Evolutionary conservation across 2,888 invertebrate genomes (phyloP).

Genomic region (Salticus scenicus): DNA sequence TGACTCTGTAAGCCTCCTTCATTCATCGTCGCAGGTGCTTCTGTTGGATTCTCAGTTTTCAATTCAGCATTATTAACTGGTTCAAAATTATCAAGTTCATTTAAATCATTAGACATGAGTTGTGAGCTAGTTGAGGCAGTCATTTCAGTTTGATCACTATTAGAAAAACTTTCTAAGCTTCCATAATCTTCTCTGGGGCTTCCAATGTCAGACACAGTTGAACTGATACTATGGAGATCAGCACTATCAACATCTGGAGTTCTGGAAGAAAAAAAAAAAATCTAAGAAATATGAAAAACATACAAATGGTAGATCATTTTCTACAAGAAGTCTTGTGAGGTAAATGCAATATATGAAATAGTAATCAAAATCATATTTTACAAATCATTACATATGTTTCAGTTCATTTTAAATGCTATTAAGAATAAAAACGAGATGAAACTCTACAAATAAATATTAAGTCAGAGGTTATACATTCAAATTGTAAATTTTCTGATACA

Average conservation of each 20-base stretch:
- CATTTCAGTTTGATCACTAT: constrained; percentile 61
- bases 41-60: not conserved
- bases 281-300: not conserved
- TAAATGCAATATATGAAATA: no score
- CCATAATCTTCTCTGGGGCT: constrained; percentile 68
- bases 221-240: constrained; percentile 67
- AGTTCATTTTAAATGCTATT: no score
- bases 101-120: constrained; percentile 36
- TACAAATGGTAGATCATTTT: no score
- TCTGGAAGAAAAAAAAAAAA: constrained; percentile 13
- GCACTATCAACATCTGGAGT: constrained; percentile 21
- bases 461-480: no score
- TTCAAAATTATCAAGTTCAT: constrained; percentile 43
- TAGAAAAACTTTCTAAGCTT: constrained; percentile 69
- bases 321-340: no score
- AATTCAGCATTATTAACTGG: constrained; percentile 12
- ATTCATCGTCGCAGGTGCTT: constrained; percentile 3
- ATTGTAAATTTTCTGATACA: no score
- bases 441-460: no score
- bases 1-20: constrained; percentile 57
- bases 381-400: no score
- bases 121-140: constrained; percentile 60
- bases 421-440: no score
- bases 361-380: no score
- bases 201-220: constrained; percentile 68